These are phyloP conservation scores for Drosophila nannoptera DNA, from an alignment of 1,140 invertebrate species.

Conservation along the genomic window DNA sequence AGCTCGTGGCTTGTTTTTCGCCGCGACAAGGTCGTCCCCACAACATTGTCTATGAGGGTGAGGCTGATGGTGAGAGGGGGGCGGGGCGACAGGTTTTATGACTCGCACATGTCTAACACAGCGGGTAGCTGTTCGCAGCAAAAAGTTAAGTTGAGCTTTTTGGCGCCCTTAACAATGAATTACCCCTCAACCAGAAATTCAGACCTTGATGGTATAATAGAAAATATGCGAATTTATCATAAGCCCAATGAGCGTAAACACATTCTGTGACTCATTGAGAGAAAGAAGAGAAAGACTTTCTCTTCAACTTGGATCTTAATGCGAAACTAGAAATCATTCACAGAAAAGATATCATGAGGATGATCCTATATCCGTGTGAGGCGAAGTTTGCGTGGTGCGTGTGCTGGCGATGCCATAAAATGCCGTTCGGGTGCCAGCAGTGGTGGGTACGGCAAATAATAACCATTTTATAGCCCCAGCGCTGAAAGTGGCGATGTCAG, in stretches of 20 bases:
- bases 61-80: slow-evolving; percentile 4
- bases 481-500: slow-evolving; percentile 65
- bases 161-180: slow-evolving; percentile 1
- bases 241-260: no score
- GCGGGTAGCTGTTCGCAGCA: neutral
- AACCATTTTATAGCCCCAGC: slow-evolving; percentile 59
- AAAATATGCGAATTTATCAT: neutral
- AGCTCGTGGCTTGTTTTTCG: neutral
- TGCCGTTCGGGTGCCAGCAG: slow-evolving; percentile 24
- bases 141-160: slow-evolving; percentile 23
- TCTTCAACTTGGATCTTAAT: no score
- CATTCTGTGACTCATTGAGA: no score
- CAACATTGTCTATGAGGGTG: slow-evolving; percentile 23
- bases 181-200: neutral
- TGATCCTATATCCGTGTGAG: slow-evolving; percentile 15
- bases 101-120: slow-evolving; percentile 63
- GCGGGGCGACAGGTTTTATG: slow-evolving; percentile 57
- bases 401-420: slow-evolving; percentile 59
- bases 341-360: slow-evolving; percentile 11
- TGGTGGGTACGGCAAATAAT: slow-evolving; percentile 23
- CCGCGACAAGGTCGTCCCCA: slow-evolving; percentile 3
- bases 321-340: no score
- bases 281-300: no score
- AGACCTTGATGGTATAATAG: neutral
- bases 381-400: slow-evolving; percentile 28